Evolutionary conservation across 2,888 invertebrate genomes (phyloP).

Genomic region (Nudaria mundana): DNA sequence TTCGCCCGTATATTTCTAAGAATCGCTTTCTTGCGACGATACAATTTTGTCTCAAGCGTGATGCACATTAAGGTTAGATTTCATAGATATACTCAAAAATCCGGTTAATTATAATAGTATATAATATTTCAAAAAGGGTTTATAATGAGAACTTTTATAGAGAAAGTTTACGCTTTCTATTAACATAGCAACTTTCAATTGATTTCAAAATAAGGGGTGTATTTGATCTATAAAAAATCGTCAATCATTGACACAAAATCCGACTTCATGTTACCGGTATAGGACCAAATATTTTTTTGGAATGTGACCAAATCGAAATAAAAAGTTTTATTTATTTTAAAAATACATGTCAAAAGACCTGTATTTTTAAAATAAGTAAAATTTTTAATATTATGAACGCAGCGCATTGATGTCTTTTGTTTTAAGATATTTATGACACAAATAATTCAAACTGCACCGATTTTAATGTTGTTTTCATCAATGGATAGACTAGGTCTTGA

Average conservation of each 20-base stretch:
- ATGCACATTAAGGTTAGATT: slow-evolving; percentile 14
- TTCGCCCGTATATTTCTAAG: slow-evolving; percentile 22
- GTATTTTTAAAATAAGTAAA: neutral
- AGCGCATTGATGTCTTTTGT: slow-evolving; percentile 4
- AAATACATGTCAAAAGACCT: too few species aligned
- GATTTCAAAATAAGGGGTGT: neutral
- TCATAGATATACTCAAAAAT: slow-evolving; percentile 8
- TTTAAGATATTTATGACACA: neutral
- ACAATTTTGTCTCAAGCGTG: slow-evolving; percentile 15
- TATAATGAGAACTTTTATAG: slow-evolving; percentile 10
- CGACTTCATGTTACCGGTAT: too few species aligned
- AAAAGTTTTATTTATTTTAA: too few species aligned
- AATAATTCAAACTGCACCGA: too few species aligned
- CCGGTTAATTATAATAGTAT: slow-evolving; percentile 7
- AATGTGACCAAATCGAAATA: too few species aligned
- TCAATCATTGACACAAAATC: too few species aligned
- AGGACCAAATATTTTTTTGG: too few species aligned
- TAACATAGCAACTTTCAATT: too few species aligned
- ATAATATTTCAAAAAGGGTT: slow-evolving; percentile 5
- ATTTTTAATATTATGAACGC: neutral
- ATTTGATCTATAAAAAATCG: neutral
- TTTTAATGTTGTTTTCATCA: too few species aligned
- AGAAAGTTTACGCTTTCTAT: slow-evolving; percentile 14
- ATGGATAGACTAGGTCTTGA: too few species aligned
- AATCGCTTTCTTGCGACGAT: slow-evolving; percentile 44